Percentiles rank a stretch among this genome's conserved stretches.
phyloP scores from a whole-genome alignment of 1,140 invertebrate genomes.

The Pseudomyrmex sp. region DNA sequence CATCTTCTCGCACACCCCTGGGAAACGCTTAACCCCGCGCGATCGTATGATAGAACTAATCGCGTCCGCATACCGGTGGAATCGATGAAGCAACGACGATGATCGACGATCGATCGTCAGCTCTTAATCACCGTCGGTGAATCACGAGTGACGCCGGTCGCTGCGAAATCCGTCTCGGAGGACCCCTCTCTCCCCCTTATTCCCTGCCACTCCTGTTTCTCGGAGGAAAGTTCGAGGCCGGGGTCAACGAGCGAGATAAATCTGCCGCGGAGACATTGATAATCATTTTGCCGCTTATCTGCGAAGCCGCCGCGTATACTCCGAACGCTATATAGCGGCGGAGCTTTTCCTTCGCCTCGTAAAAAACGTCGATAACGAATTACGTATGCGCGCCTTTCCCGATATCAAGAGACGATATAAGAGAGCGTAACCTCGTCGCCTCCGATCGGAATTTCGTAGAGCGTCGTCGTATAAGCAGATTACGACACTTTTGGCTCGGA shows the following conservation, averaged over 20 bases:
- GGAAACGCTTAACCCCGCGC: conserved; percentile 80
- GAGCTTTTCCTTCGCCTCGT: conserved; percentile 25
- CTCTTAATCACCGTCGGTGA: conserved; percentile 66
- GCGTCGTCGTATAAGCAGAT: conserved; percentile 32
- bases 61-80: conserved; percentile 78
- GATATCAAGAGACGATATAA: conserved; percentile 66
- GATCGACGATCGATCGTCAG: conserved; percentile 77
- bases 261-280: conserved; percentile 45
- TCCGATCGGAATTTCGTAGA: conserved; percentile 57
- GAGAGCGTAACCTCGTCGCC: conserved; percentile 17
- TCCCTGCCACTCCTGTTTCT: not conserved
- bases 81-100: conserved; percentile 69
- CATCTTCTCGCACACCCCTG: conserved; percentile 66
- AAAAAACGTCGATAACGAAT: conserved; percentile 69
- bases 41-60: conserved; percentile 80
- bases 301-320: not conserved
- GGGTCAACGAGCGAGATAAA: conserved; percentile 47
- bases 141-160: conserved; percentile 55
- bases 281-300: conserved; percentile 52
- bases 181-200: not conserved
- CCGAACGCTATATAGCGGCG: not conserved
- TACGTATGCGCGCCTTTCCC: conserved; percentile 7
- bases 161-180: conserved; percentile 45
- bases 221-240: conserved; percentile 4
- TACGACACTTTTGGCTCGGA: not conserved